Evolutionary conservation across 1,140 invertebrate species (phyloP), one percentile per base, ranked within the genome.

Genomic region (Capitella teleta): DNA sequence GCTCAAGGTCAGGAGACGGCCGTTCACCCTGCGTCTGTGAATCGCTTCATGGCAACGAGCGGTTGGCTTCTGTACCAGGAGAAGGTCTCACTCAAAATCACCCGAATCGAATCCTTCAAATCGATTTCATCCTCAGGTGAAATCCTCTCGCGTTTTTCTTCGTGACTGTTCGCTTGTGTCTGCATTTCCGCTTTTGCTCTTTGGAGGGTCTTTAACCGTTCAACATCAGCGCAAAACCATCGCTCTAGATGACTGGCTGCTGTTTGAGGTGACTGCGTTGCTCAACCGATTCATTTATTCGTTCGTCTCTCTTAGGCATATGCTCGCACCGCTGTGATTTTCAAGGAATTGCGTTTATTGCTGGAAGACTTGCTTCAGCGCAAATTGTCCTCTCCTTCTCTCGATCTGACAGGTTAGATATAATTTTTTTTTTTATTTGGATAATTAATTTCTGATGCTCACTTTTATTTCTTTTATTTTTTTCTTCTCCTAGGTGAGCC

Each of bases 1-100:
- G 57, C 49, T 12, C 57, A 61, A 40, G 58, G 59, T 3, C 50
- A 54, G 43, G 53, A 42, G 28, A 52, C 59, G 1, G 66, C 64
- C 56, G 32, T 62, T 14, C 66, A 70, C 42, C 66, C 64, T 3
- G 60, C 59, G 12, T 70, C 67, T 16, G 59, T 70, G 21, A 70
- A 70, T 47, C 60, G 64, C 42, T 55, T 47, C 21, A 52, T 70
- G 5, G 53, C 56, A 21, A 49, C 57, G 4, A 58, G 57, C 51
- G 63, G 61, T 10, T 67, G 61, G 61, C 49, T 70, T 30, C 51
- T 63, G 2, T 70, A 60, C 41, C 61, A 63, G 41, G 64, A 70
- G 55, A 70, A 70, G 61, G 67, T 67, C 28, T 16, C 16, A 19
- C 21, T 46, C 25, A 5, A 10, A 28, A 28, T 46, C 26, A 10